These are phyloP conservation scores for Drosophila anomelani DNA, from an alignment of 2,888 invertebrate species.

Conservation along the genomic window DNA sequence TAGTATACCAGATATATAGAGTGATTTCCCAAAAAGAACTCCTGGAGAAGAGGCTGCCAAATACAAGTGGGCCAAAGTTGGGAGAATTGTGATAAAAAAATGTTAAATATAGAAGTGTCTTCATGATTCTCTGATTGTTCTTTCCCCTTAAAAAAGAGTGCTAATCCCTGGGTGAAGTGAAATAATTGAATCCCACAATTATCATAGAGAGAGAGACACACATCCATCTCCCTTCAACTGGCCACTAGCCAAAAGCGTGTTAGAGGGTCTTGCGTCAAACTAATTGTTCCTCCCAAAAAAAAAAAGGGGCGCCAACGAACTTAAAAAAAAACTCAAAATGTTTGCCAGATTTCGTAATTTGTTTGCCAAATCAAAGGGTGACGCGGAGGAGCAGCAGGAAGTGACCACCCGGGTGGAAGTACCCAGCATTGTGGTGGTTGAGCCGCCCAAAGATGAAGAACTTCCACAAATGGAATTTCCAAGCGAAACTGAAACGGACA, in stretches of 20 bases:
- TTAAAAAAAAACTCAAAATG: slow-evolving; percentile 61
- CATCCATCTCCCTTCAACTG: slow-evolving; percentile 48
- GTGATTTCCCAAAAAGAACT: slow-evolving; percentile 12
- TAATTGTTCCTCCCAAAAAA: slow-evolving; percentile 20
- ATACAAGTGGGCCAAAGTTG: slow-evolving; percentile 71
- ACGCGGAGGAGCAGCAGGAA: slow-evolving; percentile 16
- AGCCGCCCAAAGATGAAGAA: slow-evolving; percentile 32
- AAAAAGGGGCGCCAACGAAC: slow-evolving; percentile 15
- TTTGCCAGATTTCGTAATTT: slow-evolving; percentile 83
- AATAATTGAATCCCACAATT: slow-evolving; percentile 56
- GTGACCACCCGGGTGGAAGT: slow-evolving; percentile 29
- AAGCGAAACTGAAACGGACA: slow-evolving; percentile 1
- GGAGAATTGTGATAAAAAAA: slow-evolving; percentile 23
- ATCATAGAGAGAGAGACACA: slow-evolving; percentile 29
- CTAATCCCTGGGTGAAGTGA: slow-evolving; percentile 44
- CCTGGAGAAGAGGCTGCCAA: slow-evolving; percentile 57
- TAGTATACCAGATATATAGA: slow-evolving; percentile 20
- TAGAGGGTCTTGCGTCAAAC: slow-evolving; percentile 63
- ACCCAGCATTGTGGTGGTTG: slow-evolving; percentile 64
- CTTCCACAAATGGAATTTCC: background rate
- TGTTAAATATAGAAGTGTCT: slow-evolving; percentile 53
- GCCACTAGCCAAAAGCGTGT: slow-evolving; percentile 78
- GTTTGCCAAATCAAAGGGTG: slow-evolving; percentile 77
- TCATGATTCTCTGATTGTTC: slow-evolving; percentile 1
- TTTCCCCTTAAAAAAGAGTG: background rate